Conservation (phyloP, 1,140 invertebrate species). For the Formica exsecta region DNA sequence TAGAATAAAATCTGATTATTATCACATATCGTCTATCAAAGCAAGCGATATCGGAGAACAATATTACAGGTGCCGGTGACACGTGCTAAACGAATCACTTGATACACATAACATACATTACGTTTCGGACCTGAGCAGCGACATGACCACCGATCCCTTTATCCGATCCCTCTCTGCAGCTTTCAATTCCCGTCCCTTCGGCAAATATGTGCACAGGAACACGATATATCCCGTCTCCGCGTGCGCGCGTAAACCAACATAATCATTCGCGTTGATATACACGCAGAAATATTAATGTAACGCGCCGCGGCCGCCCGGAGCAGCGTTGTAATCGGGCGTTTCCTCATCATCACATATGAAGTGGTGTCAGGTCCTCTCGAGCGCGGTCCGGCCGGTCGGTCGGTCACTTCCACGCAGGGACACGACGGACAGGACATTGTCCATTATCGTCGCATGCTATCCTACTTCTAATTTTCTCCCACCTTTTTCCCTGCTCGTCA, state of each 20-base stretch:
- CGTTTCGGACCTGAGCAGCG: neutral
- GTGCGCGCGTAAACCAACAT: slow-evolving; percentile 54
- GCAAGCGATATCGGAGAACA: slow-evolving; percentile 5
- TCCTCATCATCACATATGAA: slow-evolving; percentile 83
- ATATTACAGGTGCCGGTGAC: slow-evolving; percentile 27
- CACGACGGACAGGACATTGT: slow-evolving; percentile 83
- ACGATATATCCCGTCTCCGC: slow-evolving; percentile 38
- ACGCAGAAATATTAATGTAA: slow-evolving; percentile 73
- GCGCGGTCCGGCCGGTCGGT: slow-evolving; percentile 49
- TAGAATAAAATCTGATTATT: neutral
- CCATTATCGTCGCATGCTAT: slow-evolving; percentile 79
- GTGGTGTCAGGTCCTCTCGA: slow-evolving; percentile 82
- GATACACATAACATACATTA: neutral
- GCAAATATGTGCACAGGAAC: slow-evolving; percentile 63
- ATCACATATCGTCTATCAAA: neutral
- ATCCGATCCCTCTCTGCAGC: slow-evolving; percentile 34
- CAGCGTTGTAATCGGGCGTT: slow-evolving; percentile 82
- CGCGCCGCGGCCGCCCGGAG: slow-evolving; percentile 39
- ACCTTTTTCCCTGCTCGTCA: slow-evolving; percentile 39
- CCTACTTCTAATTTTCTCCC: slow-evolving; percentile 55
- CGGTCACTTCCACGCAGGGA: slow-evolving; percentile 76
- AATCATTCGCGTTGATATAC: slow-evolving; percentile 70
- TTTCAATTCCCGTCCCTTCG: slow-evolving; percentile 38
- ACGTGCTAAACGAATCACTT: slow-evolving; percentile 17
- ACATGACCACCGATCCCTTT: too few relatives aligned